Base-by-base conservation (phyloP, 1,140 invertebrate species). In the Drosophila sechellia region DNA sequence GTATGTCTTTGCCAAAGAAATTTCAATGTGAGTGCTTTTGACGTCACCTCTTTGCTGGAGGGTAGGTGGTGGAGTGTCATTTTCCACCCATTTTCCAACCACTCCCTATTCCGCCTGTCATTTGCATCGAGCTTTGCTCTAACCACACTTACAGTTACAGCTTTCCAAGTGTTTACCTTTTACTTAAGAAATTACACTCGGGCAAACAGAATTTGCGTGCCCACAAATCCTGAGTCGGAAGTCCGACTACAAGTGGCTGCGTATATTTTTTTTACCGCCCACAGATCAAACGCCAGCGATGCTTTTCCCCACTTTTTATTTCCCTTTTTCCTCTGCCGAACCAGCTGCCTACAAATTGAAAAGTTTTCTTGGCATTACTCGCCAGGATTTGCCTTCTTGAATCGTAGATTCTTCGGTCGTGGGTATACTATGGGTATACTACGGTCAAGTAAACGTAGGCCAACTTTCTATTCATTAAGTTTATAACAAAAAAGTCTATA, bases 131-230 rank as follows among this genome's bases (percentile, higher is more conserved):
- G 50, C 71, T 4, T 39, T 11, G 42, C n/a, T 69, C 71, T 37
- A 52, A 66, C 71, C 77, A 76, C 81, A 68, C 70, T 80, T 85
- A 61, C 77, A 64, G 77, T 73, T 79, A 68, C 43, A 46, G 61
- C 81, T 80, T 77, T 73, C 77, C 75, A 90, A 90, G 86, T 90
- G 87, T 90, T 90, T 90, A 90, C 87, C 83, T 90, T 90, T 90
- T 90, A 90, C 87, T 90, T 90, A 90, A 90, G 87, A 90, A 90
- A 90, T 90, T 90, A 90, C 87, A 84, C 87, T 90, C 85, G 68
- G 55, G 81, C 73, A 90, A 90, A 90, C 77, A 90, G 79, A 89
- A 89, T 89, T 89, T 90, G 84, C 79, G 79, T 89, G 70, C 61
- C 54, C 43, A 52, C 43, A 64, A 50, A 63, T 68, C 37, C 45